Conservation (phyloP, 2,797 vertebrate species). For the Gallinago solitaria region DNA sequence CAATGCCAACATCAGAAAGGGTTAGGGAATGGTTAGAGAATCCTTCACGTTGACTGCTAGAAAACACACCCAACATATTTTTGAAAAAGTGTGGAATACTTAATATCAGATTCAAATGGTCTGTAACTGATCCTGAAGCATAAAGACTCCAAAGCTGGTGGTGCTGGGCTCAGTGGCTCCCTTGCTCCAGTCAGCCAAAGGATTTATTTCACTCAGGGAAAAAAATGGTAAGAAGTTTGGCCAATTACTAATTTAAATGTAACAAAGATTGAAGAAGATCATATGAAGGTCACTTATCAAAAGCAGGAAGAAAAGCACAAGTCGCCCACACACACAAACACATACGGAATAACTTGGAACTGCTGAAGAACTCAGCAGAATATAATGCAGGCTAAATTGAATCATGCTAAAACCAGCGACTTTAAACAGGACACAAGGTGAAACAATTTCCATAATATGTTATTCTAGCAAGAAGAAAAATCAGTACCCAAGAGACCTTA, state of each 20-base stretch:
- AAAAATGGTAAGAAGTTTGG: neutral
- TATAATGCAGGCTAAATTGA: neutral
- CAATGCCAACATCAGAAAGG: neutral
- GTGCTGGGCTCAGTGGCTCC: neutral
- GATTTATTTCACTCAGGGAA: neutral
- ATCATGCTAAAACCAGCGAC: slow-evolving; percentile 2
- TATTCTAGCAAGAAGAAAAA: neutral
- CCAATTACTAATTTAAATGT: neutral
- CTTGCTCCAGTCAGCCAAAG: neutral
- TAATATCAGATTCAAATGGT: neutral
- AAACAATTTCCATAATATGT: slow-evolving; percentile 13
- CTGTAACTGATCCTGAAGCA: neutral
- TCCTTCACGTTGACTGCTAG: neutral
- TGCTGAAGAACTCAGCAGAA: neutral
- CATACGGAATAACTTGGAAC: neutral
- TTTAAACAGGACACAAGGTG: neutral
- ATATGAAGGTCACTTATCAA: neutral
- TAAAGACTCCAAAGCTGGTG: neutral
- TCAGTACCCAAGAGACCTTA: neutral
- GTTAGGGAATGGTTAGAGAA: neutral
- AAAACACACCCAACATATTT: neutral
- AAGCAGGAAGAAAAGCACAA: neutral
- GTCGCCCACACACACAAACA: neutral
- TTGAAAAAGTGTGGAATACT: neutral
- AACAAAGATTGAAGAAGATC: neutral